Percentiles rank a stretch among this genome's conserved stretches.
phyloP scores from a whole-genome alignment of 2,113 vertebrate genomes.

The Scatophagus argus region DNA sequence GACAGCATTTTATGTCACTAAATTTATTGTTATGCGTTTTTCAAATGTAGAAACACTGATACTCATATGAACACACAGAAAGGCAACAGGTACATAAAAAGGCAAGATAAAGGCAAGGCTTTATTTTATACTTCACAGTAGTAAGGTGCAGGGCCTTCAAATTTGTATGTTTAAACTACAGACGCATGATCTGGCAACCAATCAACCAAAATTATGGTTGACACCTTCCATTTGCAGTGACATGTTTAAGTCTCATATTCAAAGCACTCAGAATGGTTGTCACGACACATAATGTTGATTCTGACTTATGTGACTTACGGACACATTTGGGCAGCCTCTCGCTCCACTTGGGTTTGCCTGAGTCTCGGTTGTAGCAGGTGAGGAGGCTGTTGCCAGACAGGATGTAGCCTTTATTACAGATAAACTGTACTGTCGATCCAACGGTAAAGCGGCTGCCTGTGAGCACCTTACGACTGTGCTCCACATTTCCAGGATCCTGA shows the following conservation, averaged over 20 bases:
- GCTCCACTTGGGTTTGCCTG: slow-evolving; percentile 94
- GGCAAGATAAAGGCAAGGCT: neutral
- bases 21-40: neutral
- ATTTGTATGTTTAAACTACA: neutral
- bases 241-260: neutral
- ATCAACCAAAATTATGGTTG: neutral
- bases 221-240: neutral
- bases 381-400: slow-evolving; percentile 88
- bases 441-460: slow-evolving; percentile 88
- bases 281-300: too few relatives aligned
- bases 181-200: neutral
- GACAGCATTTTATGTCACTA: neutral
- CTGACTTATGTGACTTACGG: slow-evolving; percentile 83
- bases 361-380: slow-evolving; percentile 91
- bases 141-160: too few relatives aligned
- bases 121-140: neutral
- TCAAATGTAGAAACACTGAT: neutral
- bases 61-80: neutral
- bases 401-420: slow-evolving; percentile 94
- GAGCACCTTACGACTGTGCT: slow-evolving; percentile 92
- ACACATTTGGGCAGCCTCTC: slow-evolving; percentile 94
- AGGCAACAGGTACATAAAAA: neutral
- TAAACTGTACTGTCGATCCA: slow-evolving; percentile 91
- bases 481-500: slow-evolving; percentile 91
- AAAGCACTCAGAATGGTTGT: neutral